Evolutionary conservation across 2,888 invertebrate genomes (phyloP).

Genomic region (Troides aeacus): DNA sequence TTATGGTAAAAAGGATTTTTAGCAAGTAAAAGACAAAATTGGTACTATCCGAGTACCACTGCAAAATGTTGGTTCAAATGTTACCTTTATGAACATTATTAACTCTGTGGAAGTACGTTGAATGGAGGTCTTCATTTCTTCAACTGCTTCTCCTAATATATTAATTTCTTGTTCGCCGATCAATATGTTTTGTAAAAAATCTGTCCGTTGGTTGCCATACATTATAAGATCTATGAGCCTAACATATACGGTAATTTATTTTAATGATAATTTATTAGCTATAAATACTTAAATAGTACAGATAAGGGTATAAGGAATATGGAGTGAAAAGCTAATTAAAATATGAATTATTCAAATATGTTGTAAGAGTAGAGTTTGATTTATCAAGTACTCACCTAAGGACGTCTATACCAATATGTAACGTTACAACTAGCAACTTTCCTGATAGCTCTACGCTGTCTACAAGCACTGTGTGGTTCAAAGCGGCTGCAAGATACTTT

Average conservation of each 20-base stretch:
- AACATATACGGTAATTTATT: neutral
- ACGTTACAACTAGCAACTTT: slow-evolving; percentile 57
- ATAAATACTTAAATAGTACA: too few species aligned
- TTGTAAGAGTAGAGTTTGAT: too few species aligned
- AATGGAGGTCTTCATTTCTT: slow-evolving; percentile 46
- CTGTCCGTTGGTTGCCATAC: slow-evolving; percentile 40
- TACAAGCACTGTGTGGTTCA: slow-evolving; percentile 58
- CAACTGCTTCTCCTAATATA: slow-evolving; percentile 47
- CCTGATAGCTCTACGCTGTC: slow-evolving; percentile 49
- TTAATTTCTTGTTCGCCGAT: slow-evolving; percentile 56
- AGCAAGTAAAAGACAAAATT: too few species aligned
- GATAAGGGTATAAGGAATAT: too few species aligned
- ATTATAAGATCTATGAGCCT: slow-evolving; percentile 19
- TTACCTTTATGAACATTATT: slow-evolving; percentile 61
- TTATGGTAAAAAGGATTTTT: too few species aligned
- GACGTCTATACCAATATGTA: slow-evolving; percentile 58
- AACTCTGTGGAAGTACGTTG: slow-evolving; percentile 54
- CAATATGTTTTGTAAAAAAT: slow-evolving; percentile 62
- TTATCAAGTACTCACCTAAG: slow-evolving; percentile 47
- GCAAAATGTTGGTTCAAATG: slow-evolving; percentile 3
- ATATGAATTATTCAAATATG: too few species aligned
- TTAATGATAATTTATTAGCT: too few species aligned
- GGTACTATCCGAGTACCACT: too few species aligned
- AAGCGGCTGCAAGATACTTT: slow-evolving; percentile 17
- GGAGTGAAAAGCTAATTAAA: too few species aligned